Evolutionary conservation across 1,140 invertebrate species (phyloP).

Genomic region (Calycopis cecrops): DNA sequence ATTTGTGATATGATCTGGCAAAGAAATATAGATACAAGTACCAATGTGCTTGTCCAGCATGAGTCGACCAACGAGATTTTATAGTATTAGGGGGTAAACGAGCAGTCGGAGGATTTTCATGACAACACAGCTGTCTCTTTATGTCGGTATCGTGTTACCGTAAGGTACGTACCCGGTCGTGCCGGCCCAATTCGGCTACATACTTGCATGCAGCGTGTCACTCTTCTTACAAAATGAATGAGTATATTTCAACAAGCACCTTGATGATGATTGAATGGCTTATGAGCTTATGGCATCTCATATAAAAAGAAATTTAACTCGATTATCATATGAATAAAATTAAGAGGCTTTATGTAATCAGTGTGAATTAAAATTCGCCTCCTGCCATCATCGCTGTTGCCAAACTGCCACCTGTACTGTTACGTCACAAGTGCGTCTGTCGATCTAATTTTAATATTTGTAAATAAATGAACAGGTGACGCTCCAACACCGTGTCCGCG

Average conservation of each 20-base stretch:
- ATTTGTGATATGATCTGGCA: neutral
- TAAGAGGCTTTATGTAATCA: constrained; percentile 5
- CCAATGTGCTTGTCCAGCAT: no score
- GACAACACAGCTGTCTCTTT: no score
- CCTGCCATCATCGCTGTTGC: neutral
- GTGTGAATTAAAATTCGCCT: neutral
- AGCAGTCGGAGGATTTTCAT: no score
- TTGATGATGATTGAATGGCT: no score
- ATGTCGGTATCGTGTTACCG: no score
- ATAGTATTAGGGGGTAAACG: no score
- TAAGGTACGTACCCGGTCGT: no score
- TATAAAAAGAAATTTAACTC: constrained; percentile 9
- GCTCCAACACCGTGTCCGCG: constrained; percentile 30
- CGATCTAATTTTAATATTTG: constrained; percentile 52
- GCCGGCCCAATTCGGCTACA: no score
- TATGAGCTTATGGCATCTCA: no score
- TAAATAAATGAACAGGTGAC: constrained; percentile 46
- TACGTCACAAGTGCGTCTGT: constrained; percentile 36
- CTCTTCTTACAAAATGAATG: no score
- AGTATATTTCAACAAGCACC: no score
- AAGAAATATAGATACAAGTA: neutral
- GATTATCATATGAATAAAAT: neutral
- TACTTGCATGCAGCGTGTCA: no score
- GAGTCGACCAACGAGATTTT: neutral
- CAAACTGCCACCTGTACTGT: constrained; percentile 6